Percentiles rank a stretch among this genome's conserved stretches.
Evolutionary conservation across 2,113 vertebrate species (phyloP).

Genomic region (Tenrec ecaudatus): DNA sequence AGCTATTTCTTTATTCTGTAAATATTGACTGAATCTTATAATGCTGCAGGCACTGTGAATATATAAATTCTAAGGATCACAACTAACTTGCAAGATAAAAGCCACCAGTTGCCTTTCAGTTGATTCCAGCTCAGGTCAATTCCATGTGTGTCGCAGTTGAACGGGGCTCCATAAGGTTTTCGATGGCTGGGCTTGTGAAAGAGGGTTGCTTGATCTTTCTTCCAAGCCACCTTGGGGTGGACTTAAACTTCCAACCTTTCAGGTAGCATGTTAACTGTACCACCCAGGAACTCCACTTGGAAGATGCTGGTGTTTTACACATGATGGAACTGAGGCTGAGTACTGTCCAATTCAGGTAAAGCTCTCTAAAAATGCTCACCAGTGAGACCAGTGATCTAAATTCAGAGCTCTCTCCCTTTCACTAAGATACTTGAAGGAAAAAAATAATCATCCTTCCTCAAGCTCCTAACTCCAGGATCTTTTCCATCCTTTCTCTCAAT

Average conservation of each 20-base stretch:
- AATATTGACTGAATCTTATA: background rate
- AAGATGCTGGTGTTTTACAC: background rate
- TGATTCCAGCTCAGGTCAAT: background rate
- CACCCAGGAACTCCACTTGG: background rate
- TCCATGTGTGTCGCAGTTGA: background rate
- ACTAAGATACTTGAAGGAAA: background rate
- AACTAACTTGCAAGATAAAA: background rate
- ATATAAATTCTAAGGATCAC: background rate
- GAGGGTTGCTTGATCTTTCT: background rate
- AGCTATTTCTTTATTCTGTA: slow-evolving; percentile 6
- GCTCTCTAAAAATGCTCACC: background rate
- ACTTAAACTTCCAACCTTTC: background rate
- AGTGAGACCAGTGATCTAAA: background rate
- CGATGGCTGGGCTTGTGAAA: background rate
- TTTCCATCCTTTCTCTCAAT: background rate
- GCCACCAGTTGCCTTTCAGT: background rate
- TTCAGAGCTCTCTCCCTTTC: background rate
- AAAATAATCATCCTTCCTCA: background rate
- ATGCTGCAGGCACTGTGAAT: background rate
- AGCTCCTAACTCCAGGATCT: background rate
- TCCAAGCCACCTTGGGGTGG: background rate
- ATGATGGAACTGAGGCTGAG: background rate
- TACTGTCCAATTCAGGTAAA: background rate
- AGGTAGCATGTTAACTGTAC: background rate
- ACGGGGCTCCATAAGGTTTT: background rate